Percentiles rank a stretch among this genome's conserved stretches.
Evolutionary conservation across 2,113 vertebrate species (phyloP).

Genomic region (Limnothrissa miodon): DNA sequence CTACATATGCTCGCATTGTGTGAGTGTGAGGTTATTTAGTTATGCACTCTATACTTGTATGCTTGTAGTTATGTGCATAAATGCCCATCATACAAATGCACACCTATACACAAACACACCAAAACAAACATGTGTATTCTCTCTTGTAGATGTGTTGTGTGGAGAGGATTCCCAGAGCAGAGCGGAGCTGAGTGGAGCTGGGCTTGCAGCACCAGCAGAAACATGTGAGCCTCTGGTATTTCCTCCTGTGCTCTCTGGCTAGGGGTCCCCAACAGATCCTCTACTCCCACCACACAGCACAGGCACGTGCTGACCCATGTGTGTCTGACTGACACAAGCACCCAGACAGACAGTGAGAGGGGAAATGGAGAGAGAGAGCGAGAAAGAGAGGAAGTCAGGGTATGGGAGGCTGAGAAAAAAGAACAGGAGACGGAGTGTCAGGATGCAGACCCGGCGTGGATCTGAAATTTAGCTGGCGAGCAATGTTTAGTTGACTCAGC

Average conservation of each 20-base stretch:
- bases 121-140: neutral
- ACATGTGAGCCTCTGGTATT: constrained; percentile 62
- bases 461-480: neutral
- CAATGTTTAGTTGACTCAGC: constrained; percentile 13
- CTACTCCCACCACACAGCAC: constrained; percentile 27
- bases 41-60: too few species aligned
- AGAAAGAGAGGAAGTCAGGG: constrained; percentile 1
- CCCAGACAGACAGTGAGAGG: neutral
- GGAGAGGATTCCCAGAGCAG: constrained; percentile 10
- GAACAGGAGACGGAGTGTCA: neutral
- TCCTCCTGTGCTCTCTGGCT: constrained; percentile 46
- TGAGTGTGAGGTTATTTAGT: too few species aligned
- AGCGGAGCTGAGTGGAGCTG: neutral
- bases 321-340: constrained; percentile 39
- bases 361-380: neutral
- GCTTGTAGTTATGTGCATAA: neutral
- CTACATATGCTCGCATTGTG: too few species aligned
- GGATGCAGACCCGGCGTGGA: neutral
- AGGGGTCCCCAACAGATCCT: constrained; percentile 28
- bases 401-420: constrained; percentile 7
- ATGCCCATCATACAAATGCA: neutral
- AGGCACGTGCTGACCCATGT: constrained; percentile 47
- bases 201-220: constrained; percentile 29
- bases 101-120: neutral
- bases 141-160: neutral